Percentiles rank a stretch among this genome's conserved stretches.
Evolutionary conservation across 2,113 vertebrate genomes (phyloP).

Genomic region (Ellobius talpinus): DNA sequence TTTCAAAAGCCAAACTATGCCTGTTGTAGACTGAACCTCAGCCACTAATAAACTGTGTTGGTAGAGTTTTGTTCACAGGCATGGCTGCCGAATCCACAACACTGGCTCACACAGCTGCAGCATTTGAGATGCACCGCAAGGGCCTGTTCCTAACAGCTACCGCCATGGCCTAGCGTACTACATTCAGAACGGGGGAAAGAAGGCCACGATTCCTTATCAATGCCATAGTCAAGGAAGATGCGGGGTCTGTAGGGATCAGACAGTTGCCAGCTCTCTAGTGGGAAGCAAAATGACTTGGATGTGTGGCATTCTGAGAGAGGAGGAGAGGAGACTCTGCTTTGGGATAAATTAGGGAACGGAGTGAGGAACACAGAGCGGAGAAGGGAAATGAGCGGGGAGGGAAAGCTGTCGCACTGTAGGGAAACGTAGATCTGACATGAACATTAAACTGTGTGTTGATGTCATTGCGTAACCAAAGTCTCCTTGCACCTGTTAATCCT

Average conservation of each 20-base stretch:
- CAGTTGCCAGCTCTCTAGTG: not conserved
- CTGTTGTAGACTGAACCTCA: not conserved
- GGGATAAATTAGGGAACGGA: not conserved
- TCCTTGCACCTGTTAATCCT: conserved; percentile 54
- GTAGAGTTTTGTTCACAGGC: not conserved
- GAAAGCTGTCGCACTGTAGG: not conserved
- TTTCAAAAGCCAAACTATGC: not conserved
- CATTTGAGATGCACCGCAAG: not conserved
- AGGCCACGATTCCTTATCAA: not conserved
- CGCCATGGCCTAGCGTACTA: not conserved
- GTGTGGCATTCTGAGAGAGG: not conserved
- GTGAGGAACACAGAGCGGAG: not conserved
- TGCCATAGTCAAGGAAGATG: not conserved
- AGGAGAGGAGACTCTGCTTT: not conserved
- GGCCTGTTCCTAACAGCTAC: not conserved
- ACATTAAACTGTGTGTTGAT: conserved; percentile 2
- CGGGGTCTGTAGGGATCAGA: no score
- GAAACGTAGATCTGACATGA: not conserved
- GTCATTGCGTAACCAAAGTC: conserved; percentile 24
- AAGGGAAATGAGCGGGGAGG: not conserved
- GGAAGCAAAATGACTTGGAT: not conserved
- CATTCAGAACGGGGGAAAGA: not conserved
- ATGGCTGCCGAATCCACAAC: not conserved
- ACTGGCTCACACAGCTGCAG: not conserved
- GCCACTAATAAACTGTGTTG: not conserved